Base-by-base conservation (phyloP, 2,888 invertebrate species). In the Dicranocentrus wangi region DNA sequence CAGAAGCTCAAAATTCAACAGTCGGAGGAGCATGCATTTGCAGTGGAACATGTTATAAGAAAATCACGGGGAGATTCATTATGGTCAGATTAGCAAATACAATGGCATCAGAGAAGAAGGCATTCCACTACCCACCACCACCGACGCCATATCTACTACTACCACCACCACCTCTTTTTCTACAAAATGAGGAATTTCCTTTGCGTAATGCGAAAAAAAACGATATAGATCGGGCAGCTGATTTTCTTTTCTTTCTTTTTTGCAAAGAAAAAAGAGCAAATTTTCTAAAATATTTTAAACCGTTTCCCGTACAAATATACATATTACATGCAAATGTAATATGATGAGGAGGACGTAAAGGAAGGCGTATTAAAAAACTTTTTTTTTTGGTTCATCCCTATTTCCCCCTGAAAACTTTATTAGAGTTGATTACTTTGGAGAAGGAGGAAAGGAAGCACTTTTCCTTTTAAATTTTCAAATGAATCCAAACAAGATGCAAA, bases 21-120 rank as follows among this genome's bases (percentile, higher is more conserved):
- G 65, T 61, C 61, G 28, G 39, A 25, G 17, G 23, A 47, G 58
- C 3, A 28, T 25, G n/a, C 15, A 15, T 15, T 65, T 63, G 51
- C 51, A 72, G 17, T 17, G 27, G 23, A 32, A 55, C 17, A 23
- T n/a, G n/a, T n/a, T n/a, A n/a, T 17, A 61, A 60, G 17, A 61
- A 53, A 43, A 60, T 60, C 72, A 63, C 73, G 32, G 27, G 47
- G 13, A 47, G 32, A 73, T 63, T 73, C 73, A 73, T 73, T 73
- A 65, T 73, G 73, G 43, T 51, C 28, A 73, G 60, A 71, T 60
- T 72, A 63, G 63, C 23, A 73, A 17, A n/a, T 47, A 15, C 70
- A 42, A 42, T 70, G 13, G 25, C 27, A 51, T n/a, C 10, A 68
- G 47, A 47, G 21, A 32, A 47, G 23, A 53, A 53, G 25, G 55